phyloP scores from a whole-genome alignment of 2,888 invertebrate species.

The Saturnia pavonia region DNA sequence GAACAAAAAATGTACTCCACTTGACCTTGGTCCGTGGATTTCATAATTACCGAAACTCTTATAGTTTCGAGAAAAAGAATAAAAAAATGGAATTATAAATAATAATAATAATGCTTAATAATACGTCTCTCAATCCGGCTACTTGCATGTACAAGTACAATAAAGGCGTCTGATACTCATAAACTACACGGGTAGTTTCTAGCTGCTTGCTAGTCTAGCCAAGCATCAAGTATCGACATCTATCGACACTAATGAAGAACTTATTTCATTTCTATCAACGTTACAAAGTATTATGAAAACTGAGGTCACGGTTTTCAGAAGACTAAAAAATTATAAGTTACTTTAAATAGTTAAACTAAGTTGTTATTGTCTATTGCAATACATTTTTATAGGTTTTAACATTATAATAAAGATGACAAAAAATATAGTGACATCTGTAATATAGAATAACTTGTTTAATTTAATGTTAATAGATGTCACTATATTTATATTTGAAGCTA shows the following conservation, averaged over 20 bases:
- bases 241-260: not conserved
- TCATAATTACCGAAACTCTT: too few species aligned
- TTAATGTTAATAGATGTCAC: not conserved
- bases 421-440: conserved; percentile 5
- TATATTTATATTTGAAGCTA: not conserved
- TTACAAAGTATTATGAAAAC: not conserved
- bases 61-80: too few species aligned
- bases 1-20: too few species aligned
- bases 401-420: not conserved
- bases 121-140: not conserved
- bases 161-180: not conserved
- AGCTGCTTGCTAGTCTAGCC: not conserved
- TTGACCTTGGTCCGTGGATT: too few species aligned
- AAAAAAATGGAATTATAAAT: too few species aligned
- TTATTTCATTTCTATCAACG: too few species aligned
- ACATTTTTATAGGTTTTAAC: not conserved
- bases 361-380: too few species aligned
- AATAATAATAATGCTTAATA: too few species aligned
- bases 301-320: not conserved
- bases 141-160: not conserved
- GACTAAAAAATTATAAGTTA: not conserved
- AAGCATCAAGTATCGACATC: not conserved
- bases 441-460: not conserved
- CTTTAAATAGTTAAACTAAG: not conserved
- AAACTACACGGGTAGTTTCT: too few species aligned